Percentiles rank a stretch among this genome's conserved stretches.
phyloP scores from a whole-genome alignment of 1,140 invertebrate species.

The Drosophila eugracilis region DNA sequence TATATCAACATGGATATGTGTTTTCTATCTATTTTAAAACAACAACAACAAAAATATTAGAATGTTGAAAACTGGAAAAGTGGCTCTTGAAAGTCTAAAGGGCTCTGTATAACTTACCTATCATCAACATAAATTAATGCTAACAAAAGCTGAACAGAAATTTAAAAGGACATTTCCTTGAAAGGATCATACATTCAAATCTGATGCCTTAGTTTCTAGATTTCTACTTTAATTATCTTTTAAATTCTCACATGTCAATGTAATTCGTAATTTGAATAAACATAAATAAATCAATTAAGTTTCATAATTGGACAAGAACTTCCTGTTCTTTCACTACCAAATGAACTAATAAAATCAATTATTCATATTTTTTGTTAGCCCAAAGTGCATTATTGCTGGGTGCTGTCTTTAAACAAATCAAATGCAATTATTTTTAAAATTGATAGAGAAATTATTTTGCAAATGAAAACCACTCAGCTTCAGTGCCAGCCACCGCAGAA shows the following conservation, averaged over 20 bases:
- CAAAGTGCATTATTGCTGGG: neutral
- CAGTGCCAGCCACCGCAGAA: conserved; percentile 18
- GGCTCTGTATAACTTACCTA: neutral
- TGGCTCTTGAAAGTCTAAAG: neutral
- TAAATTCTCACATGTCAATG: too few relatives aligned
- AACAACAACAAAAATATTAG: neutral
- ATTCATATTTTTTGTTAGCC: neutral
- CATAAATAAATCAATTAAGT: neutral
- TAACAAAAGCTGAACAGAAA: too few relatives aligned
- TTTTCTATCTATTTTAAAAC: neutral
- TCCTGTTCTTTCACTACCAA: neutral
- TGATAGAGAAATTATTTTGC: conserved; percentile 17
- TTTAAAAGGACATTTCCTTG: too few relatives aligned
- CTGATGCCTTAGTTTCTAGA: too few relatives aligned
- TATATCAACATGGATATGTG: too few relatives aligned
- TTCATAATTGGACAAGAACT: neutral
- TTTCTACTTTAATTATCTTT: too few relatives aligned
- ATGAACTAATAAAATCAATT: neutral
- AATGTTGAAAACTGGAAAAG: neutral
- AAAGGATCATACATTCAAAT: too few relatives aligned
- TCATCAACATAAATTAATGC: neutral
- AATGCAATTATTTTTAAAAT: conserved; percentile 37
- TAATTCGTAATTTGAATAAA: too few relatives aligned
- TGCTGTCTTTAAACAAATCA: conserved; percentile 2
- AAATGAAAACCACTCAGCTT: conserved; percentile 15